Evolutionary conservation across 2,888 invertebrate genomes (phyloP).

Genomic region (Melangyna quadrimaculata): DNA sequence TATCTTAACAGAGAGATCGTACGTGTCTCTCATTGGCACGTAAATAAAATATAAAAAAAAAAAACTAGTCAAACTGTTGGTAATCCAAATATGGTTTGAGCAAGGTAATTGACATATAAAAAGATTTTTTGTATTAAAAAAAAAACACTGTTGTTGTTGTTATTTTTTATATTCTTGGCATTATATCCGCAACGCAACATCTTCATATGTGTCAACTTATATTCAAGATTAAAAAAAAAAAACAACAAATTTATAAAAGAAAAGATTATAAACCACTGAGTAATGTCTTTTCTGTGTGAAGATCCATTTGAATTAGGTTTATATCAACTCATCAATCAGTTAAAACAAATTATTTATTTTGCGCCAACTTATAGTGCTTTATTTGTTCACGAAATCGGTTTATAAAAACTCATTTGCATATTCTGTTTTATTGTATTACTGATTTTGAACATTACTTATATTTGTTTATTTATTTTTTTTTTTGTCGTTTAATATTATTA

Average conservation of each 20-base stretch:
- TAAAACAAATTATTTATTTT: not conserved
- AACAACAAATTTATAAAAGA: not conserved
- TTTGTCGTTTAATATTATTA: not conserved
- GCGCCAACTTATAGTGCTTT: not conserved
- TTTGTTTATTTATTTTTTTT: not conserved
- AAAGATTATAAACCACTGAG: conserved; percentile 14
- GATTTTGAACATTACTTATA: not conserved
- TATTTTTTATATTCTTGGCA: not conserved
- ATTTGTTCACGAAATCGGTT: not conserved
- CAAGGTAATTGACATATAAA: conserved; percentile 68
- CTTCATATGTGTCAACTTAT: conserved; percentile 12
- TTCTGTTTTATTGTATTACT: not conserved
- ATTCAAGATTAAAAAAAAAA: not conserved
- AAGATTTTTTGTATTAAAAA: not conserved
- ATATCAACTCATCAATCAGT: conserved; percentile 49
- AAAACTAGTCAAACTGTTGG: conserved; percentile 27
- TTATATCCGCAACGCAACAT: conserved; percentile 28
- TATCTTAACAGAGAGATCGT: conserved; percentile 15
- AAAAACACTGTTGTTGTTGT: not conserved
- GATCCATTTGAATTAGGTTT: conserved; percentile 30
- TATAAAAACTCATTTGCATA: conserved; percentile 13
- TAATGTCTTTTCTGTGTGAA: conserved; percentile 29
- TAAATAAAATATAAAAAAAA: not conserved
- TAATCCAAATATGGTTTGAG: conserved; percentile 53
- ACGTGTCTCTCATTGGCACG: conserved; percentile 34